These are phyloP conservation scores for Maniola hyperantus DNA, from an alignment of 2,888 invertebrate species.

Conservation along the genomic window DNA sequence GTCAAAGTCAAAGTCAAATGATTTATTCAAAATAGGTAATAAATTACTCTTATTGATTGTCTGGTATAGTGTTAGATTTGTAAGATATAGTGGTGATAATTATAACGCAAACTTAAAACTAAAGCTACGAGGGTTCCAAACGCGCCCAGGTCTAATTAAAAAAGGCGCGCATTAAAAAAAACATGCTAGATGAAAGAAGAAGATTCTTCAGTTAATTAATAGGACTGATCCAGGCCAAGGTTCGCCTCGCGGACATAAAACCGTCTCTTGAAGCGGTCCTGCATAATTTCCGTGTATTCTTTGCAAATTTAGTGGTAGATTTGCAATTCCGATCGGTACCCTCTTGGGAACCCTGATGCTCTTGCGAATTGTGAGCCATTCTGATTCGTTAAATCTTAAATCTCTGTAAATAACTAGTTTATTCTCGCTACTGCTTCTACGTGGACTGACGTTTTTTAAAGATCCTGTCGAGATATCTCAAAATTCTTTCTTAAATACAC, in stretches of 20 bases:
- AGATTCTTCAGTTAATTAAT: slow-evolving; percentile 23
- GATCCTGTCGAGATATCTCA: too few relatives aligned
- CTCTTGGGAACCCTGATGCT: slow-evolving; percentile 32
- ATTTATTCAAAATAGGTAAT: too few relatives aligned
- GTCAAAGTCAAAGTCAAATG: too few relatives aligned
- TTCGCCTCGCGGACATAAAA: slow-evolving; percentile 39
- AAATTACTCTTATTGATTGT: too few relatives aligned
- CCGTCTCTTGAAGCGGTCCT: slow-evolving; percentile 51
- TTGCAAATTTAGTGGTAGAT: slow-evolving; percentile 66
- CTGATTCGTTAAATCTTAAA: slow-evolving; percentile 41
- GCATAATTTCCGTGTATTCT: slow-evolving; percentile 72
- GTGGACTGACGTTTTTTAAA: too few relatives aligned
- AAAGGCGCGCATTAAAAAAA: neutral
- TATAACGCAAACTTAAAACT: too few relatives aligned
- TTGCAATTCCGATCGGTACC: slow-evolving; percentile 64
- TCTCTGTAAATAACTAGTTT: neutral
- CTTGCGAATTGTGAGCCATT: slow-evolving; percentile 38
- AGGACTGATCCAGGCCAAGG: slow-evolving; percentile 27
- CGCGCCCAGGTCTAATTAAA: too few relatives aligned
- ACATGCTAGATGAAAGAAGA: neutral
- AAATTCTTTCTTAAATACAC: too few relatives aligned
- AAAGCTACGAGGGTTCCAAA: too few relatives aligned
- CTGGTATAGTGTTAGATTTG: too few relatives aligned
- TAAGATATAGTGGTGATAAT: too few relatives aligned
- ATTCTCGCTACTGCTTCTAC: too few relatives aligned